Evolutionary conservation across 2,797 vertebrate genomes (phyloP).

Genomic region (Microtus agrestis): DNA sequence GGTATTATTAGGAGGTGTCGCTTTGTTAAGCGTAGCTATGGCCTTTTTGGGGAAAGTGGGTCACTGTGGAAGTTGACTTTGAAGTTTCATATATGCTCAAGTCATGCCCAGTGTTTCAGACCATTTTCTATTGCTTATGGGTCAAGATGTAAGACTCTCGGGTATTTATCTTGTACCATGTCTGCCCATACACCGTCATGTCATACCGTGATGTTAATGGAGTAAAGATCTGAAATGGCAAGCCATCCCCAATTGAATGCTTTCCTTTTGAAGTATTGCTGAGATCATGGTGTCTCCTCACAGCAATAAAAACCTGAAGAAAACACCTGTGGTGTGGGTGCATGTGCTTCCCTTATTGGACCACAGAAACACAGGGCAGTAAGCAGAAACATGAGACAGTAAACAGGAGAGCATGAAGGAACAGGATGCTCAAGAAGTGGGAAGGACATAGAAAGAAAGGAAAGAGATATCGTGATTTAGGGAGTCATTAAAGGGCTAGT

Average conservation of each 20-base stretch:
- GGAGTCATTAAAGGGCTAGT: too few species aligned
- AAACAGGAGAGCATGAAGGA: neutral
- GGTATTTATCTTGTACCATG: neutral
- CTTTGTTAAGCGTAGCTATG: neutral
- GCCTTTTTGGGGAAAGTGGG: neutral
- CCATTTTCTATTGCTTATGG: neutral
- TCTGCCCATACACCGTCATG: neutral
- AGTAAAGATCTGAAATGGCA: neutral
- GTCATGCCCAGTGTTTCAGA: neutral
- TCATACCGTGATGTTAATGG: neutral
- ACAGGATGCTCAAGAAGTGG: too few species aligned
- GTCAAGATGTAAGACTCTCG: neutral
- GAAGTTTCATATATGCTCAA: neutral
- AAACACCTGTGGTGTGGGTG: neutral
- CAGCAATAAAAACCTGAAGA: neutral
- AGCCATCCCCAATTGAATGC: neutral
- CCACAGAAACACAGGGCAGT: neutral
- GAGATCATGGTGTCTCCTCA: neutral
- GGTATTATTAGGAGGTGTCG: neutral
- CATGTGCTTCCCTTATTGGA: neutral
- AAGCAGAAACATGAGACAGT: neutral
- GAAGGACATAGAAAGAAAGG: too few species aligned
- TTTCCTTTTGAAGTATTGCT: neutral
- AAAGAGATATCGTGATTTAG: too few species aligned
- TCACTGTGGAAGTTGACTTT: neutral